These are phyloP conservation scores for Proisotoma minuta DNA, from an alignment of 2,888 invertebrate species.

Conservation along the genomic window DNA sequence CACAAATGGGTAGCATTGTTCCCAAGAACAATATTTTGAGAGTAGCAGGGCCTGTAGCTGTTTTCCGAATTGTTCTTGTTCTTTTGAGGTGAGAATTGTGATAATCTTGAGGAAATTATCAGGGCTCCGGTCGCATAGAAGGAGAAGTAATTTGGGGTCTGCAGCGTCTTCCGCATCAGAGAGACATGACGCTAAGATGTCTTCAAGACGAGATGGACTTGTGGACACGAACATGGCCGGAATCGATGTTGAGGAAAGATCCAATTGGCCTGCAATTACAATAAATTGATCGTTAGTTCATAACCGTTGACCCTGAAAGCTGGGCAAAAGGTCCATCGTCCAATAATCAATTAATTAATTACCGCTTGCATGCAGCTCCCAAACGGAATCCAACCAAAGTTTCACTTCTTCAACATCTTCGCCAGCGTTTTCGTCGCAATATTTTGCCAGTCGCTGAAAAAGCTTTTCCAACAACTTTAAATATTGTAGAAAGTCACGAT, in stretches of 20 bases:
- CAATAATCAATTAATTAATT: background rate
- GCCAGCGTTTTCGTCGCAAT: background rate
- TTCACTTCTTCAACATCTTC: background rate
- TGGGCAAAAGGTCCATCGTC: background rate
- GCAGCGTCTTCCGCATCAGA: no score
- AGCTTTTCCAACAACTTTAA: background rate
- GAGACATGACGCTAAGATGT: background rate
- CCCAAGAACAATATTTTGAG: no score
- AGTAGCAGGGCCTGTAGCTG: no score
- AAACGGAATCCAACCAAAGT: constrained; percentile 1
- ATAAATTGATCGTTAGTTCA: background rate
- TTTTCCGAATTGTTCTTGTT: no score
- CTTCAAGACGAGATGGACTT: constrained; percentile 13
- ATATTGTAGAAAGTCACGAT: background rate
- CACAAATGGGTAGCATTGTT: no score
- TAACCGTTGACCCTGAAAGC: background rate
- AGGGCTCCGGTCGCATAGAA: constrained; percentile 13
- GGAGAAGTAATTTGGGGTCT: background rate
- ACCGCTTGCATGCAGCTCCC: constrained; percentile 1
- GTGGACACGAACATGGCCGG: constrained; percentile 11
- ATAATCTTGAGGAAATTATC: constrained; percentile 12
- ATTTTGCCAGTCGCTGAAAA: background rate
- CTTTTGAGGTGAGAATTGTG: no score
- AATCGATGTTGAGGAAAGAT: constrained; percentile 9
- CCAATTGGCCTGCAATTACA: constrained; percentile 12